These are phyloP conservation scores for Urocitellus parryii DNA, from an alignment of 2,113 vertebrate species.

Conservation along the genomic window DNA sequence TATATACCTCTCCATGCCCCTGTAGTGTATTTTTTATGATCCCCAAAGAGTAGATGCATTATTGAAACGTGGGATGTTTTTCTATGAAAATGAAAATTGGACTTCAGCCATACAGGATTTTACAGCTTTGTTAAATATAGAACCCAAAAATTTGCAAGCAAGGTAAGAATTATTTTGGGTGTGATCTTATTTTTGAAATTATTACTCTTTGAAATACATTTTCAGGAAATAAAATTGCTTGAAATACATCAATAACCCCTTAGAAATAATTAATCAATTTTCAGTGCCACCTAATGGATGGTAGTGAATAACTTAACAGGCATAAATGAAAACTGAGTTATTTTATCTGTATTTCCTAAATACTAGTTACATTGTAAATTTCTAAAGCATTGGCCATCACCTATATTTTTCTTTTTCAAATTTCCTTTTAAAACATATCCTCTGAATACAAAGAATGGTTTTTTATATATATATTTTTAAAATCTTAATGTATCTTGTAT, in stretches of 20 bases:
- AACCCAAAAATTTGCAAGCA: constrained; percentile 82
- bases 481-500: not conserved
- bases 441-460: not conserved
- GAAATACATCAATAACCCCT: not conserved
- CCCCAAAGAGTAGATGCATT: constrained; percentile 86
- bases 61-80: constrained; percentile 85
- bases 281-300: not conserved
- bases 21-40: constrained; percentile 84
- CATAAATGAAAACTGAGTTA: not conserved
- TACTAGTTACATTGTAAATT: not conserved
- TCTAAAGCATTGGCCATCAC: not conserved
- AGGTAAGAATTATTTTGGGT: constrained; percentile 81
- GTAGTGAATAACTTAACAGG: not conserved
- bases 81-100: constrained; percentile 85
- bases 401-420: not conserved
- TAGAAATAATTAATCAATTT: constrained; percentile 20
- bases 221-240: not conserved
- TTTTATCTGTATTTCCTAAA: constrained; percentile 52
- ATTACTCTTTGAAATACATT: constrained; percentile 12
- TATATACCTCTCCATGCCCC: not conserved
- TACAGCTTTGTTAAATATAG: constrained; percentile 85
- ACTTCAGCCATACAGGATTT: constrained; percentile 86
- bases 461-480: not conserved
- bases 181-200: constrained; percentile 23
- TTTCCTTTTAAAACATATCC: not conserved